phyloP scores from a whole-genome alignment of 2,797 vertebrate genomes.

The Xyrichtys novacula region DNA sequence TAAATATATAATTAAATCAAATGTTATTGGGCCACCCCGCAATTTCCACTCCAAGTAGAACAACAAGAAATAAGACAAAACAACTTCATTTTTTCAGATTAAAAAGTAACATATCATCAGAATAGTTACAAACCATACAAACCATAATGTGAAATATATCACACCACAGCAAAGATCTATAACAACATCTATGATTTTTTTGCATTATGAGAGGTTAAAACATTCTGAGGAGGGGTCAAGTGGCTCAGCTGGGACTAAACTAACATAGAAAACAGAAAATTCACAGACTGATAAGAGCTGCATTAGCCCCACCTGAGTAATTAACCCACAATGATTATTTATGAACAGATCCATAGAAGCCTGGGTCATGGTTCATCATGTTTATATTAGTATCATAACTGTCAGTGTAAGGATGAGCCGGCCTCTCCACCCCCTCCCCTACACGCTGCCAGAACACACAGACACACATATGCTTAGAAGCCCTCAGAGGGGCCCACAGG shows the following conservation, averaged over 20 bases:
- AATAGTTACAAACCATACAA: too few relatives aligned
- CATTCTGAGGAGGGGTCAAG: not conserved
- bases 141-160: too few relatives aligned
- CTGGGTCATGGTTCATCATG: not conserved
- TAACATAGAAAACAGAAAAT: not conserved
- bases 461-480: conserved; percentile 1
- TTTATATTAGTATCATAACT: conserved; percentile 2
- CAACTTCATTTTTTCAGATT: too few relatives aligned
- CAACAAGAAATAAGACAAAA: too few relatives aligned
- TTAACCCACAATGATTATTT: not conserved
- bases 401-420: conserved; percentile 8
- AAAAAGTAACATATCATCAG: too few relatives aligned
- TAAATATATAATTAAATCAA: too few relatives aligned
- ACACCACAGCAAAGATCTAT: too few relatives aligned
- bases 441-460: conserved; percentile 21
- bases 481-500: conserved; percentile 39
- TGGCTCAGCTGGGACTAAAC: not conserved
- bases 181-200: too few relatives aligned
- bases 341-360: not conserved
- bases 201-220: not conserved
- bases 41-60: too few relatives aligned
- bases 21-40: too few relatives aligned
- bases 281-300: not conserved
- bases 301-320: not conserved
- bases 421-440: not conserved